Evolutionary conservation across 2,113 vertebrate genomes (phyloP).

Genomic region (Misgurnus anguillicaudatus): DNA sequence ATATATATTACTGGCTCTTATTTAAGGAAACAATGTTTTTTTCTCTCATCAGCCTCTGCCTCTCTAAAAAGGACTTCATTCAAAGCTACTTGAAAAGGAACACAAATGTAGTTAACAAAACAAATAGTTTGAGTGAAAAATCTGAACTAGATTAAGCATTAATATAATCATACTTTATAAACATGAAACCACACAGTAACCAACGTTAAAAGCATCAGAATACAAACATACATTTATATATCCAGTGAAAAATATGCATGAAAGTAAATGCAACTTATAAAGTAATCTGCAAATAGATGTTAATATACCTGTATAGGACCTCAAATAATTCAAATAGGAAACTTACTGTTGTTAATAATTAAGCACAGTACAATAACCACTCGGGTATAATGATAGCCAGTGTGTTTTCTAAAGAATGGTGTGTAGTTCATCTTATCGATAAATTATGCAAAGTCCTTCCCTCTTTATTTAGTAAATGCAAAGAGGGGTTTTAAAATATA

Average conservation of each 20-base stretch:
- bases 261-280: constrained; percentile 17
- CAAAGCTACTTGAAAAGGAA: no score
- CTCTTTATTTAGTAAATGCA: background rate
- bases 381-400: constrained; percentile 5
- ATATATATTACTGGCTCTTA: background rate
- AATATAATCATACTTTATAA: background rate
- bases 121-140: background rate
- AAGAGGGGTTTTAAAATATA: background rate
- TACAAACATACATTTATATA: background rate
- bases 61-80: background rate
- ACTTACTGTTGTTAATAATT: constrained; percentile 34
- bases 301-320: background rate
- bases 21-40: constrained; percentile 16
- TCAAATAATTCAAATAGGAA: constrained; percentile 4
- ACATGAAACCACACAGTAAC: background rate
- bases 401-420: constrained; percentile 13
- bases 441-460: constrained; percentile 15
- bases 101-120: no score
- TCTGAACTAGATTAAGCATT: background rate
- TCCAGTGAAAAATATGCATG: constrained; percentile 4
- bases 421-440: background rate
- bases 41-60: background rate
- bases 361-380: constrained; percentile 53
- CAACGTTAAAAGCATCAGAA: background rate
- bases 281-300: background rate